Evolutionary conservation across 2,113 vertebrate genomes (phyloP).

Genomic region (Myiozetetes cayanensis): DNA sequence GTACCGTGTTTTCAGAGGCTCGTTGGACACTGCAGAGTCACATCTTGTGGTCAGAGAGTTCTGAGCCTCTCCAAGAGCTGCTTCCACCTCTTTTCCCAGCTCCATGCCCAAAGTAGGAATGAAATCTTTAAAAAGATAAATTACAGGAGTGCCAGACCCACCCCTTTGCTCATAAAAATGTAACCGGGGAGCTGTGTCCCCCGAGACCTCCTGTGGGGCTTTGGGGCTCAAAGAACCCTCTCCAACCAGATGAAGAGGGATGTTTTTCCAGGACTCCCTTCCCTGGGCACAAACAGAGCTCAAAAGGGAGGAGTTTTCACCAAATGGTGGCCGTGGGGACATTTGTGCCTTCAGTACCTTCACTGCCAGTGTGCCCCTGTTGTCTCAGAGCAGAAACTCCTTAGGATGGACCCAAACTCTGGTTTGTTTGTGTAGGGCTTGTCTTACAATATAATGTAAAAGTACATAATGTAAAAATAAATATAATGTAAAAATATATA

Average conservation of each 20-base stretch:
- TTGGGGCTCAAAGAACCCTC: background rate
- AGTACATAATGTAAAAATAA: no score
- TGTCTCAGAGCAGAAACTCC: background rate
- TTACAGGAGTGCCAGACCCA: background rate
- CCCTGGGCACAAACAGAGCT: background rate
- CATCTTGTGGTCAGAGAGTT: background rate
- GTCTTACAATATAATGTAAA: background rate
- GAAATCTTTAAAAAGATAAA: background rate
- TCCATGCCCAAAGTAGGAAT: background rate
- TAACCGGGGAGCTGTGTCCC: background rate
- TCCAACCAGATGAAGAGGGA: background rate
- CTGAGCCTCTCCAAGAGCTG: background rate
- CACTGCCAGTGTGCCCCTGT: background rate
- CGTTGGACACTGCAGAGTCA: background rate
- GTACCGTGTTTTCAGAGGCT: background rate
- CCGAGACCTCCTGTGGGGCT: background rate
- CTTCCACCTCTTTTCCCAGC: background rate
- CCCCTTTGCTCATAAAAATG: background rate
- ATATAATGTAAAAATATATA: no score
- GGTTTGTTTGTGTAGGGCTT: background rate
- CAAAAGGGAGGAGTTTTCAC: background rate
- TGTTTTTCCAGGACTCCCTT: background rate
- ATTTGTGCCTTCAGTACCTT: background rate
- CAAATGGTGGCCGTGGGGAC: background rate
- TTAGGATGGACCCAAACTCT: background rate